Evolutionary conservation across 2,888 invertebrate genomes (phyloP).

Genomic region (Troides helena): DNA sequence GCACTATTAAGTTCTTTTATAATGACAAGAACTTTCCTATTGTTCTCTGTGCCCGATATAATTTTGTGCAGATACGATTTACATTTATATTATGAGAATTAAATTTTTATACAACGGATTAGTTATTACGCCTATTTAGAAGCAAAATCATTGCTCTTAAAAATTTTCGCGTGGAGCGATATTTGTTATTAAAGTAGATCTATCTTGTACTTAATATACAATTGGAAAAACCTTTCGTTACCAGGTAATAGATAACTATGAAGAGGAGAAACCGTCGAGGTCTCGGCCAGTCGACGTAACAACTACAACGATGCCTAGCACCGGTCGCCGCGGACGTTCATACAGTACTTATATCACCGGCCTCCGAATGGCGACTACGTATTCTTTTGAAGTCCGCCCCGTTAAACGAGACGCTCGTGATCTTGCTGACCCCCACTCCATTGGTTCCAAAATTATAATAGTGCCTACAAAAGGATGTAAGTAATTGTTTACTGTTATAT

Average conservation of each 20-base stretch:
- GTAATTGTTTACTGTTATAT: constrained; percentile 47
- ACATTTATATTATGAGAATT: no score
- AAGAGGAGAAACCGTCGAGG: constrained; percentile 52
- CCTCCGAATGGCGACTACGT: constrained; percentile 90
- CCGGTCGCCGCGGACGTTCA: constrained; percentile 51
- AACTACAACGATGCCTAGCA: constrained; percentile 42
- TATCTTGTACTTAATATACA: no score
- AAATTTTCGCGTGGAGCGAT: no score
- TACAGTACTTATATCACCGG: constrained; percentile 84
- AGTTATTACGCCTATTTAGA: no score
- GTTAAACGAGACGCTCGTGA: constrained; percentile 76
- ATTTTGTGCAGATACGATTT: no score
- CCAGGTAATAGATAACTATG: constrained; percentile 64
- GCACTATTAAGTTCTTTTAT: no score
- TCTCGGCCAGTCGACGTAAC: constrained; percentile 41
- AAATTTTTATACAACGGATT: no score
- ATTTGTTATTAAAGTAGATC: neutral
- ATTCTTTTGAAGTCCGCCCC: constrained; percentile 87
- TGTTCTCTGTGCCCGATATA: no score
- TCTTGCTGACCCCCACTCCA: constrained; percentile 75
- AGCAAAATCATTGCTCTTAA: no score
- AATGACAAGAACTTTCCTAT: no score
- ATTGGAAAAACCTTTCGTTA: neutral
- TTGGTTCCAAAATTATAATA: constrained; percentile 85
- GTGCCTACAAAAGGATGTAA: constrained; percentile 92